A percentile compares a stretch with the other conserved stretches of the same genome.
Evolutionary conservation across 2,888 invertebrate genomes (phyloP).

Genomic region (Tachystola acroxantha): DNA sequence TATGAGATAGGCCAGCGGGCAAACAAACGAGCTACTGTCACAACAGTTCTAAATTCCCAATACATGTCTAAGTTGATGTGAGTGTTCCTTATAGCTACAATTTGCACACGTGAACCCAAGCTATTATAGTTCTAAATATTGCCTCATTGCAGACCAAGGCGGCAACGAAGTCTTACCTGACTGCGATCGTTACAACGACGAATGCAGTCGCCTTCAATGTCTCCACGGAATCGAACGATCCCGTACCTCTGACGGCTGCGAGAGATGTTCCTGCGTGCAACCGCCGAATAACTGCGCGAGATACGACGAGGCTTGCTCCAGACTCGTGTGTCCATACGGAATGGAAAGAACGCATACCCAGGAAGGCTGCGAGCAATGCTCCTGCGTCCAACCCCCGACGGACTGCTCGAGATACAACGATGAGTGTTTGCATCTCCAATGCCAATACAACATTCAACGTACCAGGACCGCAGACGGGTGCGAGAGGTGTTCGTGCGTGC

Average conservation of each 20-base stretch:
- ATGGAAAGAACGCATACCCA: slow-evolving; percentile 76
- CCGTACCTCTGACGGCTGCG: slow-evolving; percentile 74
- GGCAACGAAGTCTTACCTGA: slow-evolving; percentile 44
- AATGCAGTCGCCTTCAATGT: slow-evolving; percentile 82
- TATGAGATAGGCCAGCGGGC: too few species aligned
- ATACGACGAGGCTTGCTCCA: slow-evolving; percentile 79
- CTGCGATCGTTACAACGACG: slow-evolving; percentile 76
- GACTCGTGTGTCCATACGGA: slow-evolving; percentile 83
- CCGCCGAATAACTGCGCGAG: slow-evolving; percentile 68
- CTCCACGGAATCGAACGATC: slow-evolving; percentile 83
- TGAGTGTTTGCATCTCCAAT: slow-evolving; percentile 81
- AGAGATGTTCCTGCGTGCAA: slow-evolving; percentile 76
- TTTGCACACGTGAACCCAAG: too few species aligned
- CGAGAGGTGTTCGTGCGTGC: slow-evolving; percentile 77
- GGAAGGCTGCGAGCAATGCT: slow-evolving; percentile 83
- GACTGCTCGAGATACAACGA: slow-evolving; percentile 76
- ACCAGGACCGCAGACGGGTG: slow-evolving; percentile 76
- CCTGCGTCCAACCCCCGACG: slow-evolving; percentile 27
- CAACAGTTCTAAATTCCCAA: too few species aligned
- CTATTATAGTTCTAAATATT: too few species aligned
- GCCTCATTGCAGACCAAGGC: slow-evolving; percentile 17
- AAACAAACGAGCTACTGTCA: too few species aligned
- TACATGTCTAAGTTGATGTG: too few species aligned
- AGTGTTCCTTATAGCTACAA: too few species aligned
- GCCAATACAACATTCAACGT: slow-evolving; percentile 84